Evolutionary conservation across 1,140 invertebrate genomes (phyloP).

Genomic region (Saxidomus purpurata): DNA sequence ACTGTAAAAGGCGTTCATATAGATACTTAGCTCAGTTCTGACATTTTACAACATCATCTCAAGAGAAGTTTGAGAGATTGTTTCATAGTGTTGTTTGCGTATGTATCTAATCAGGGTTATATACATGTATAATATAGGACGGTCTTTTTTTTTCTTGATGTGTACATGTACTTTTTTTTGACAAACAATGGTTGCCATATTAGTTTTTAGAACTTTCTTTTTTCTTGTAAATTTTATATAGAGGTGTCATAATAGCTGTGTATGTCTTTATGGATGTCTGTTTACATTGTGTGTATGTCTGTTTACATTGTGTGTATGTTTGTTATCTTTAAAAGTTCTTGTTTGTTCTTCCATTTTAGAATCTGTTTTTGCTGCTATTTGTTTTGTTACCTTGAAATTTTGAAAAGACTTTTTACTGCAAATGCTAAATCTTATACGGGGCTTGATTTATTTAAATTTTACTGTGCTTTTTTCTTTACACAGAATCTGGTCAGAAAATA

Average conservation of each 20-base stretch:
- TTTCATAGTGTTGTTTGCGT: background rate
- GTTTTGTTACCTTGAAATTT: too few species aligned
- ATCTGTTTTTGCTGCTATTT: too few species aligned
- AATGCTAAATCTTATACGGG: too few species aligned
- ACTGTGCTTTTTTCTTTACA: too few species aligned
- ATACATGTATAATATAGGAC: background rate
- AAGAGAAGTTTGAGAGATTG: background rate
- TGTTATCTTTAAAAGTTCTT: background rate
- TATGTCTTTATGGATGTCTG: background rate
- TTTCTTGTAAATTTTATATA: slow-evolving; percentile 29
- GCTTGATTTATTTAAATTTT: too few species aligned
- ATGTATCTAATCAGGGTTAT: slow-evolving; percentile 47
- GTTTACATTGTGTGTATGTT: background rate
- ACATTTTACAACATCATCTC: slow-evolving; percentile 1
- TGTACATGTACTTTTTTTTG: slow-evolving; percentile 25
- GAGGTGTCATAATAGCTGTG: slow-evolving; percentile 31
- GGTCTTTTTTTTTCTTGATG: slow-evolving; percentile 21
- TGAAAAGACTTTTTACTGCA: too few species aligned
- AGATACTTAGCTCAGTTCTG: background rate
- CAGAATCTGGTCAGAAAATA: too few species aligned
- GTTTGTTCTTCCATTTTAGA: background rate
- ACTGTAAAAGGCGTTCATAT: background rate
- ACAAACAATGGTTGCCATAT: slow-evolving; percentile 52
- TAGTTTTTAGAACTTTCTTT: slow-evolving; percentile 1
- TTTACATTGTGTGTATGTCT: background rate